Conservation (phyloP, 2,797 vertebrate genomes). For the Melanotaenia nigrans region DNA sequence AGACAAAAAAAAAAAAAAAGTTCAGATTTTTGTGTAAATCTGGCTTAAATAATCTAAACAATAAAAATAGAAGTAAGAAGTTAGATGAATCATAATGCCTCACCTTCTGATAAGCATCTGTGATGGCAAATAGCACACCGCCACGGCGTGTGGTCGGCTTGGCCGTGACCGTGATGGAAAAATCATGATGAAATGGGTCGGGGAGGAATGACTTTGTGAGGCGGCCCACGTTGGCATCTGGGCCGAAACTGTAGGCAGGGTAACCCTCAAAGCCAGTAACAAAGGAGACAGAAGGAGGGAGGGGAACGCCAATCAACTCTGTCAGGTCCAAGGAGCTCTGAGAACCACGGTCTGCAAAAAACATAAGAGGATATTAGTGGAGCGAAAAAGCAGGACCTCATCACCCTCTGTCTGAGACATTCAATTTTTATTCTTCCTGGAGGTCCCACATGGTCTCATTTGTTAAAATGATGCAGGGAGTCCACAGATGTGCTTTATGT, state of each 20-base stretch:
- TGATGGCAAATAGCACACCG: constrained; percentile 92
- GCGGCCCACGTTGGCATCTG: constrained; percentile 90
- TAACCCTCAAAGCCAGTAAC: constrained; percentile 93
- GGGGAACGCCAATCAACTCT: constrained; percentile 92
- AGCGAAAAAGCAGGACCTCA: not conserved
- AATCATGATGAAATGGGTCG: constrained; percentile 88
- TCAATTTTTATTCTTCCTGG: no score
- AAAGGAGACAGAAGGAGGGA: constrained; percentile 93
- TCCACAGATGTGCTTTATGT: no score
- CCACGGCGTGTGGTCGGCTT: constrained; percentile 86
- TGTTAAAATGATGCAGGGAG: no score
- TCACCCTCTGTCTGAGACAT: no score
- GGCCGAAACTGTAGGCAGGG: constrained; percentile 93
- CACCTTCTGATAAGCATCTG: constrained; percentile 89
- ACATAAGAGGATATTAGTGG: not conserved
- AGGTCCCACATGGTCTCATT: no score
- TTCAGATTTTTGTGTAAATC: not conserved
- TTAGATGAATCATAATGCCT: accelerated
- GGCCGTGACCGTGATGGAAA: constrained; percentile 85
- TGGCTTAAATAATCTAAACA: not conserved
- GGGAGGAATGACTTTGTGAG: constrained; percentile 90
- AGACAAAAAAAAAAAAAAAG: not conserved
- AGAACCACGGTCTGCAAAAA: constrained; percentile 78
- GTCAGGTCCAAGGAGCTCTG: constrained; percentile 89
- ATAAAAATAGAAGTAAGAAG: not conserved